These are phyloP conservation scores for Cephus spinipes DNA, from an alignment of 2,888 invertebrate species.

Conservation along the genomic window DNA sequence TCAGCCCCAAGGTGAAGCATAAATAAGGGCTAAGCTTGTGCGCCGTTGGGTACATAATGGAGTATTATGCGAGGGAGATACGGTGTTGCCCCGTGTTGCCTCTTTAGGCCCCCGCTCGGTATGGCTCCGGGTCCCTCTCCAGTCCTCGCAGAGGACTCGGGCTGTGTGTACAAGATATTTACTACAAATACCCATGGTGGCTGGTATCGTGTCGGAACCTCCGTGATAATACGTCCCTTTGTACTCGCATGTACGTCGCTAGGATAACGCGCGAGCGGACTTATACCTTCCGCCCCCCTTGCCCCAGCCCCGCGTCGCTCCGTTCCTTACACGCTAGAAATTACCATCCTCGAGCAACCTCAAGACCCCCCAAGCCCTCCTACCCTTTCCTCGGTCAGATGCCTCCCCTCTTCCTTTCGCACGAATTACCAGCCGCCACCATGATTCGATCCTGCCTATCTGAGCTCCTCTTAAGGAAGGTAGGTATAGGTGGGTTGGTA, in stretches of 20 bases:
- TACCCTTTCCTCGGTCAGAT: neutral
- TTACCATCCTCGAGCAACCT: neutral
- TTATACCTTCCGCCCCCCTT: neutral
- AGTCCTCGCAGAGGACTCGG: neutral
- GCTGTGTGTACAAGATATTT: slow-evolving; percentile 61
- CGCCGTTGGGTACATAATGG: slow-evolving; percentile 58
- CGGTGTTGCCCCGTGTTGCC: slow-evolving; percentile 36
- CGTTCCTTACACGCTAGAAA: neutral
- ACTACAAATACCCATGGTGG: slow-evolving; percentile 55
- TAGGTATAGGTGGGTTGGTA: neutral
- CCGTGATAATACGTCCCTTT: slow-evolving; percentile 50
- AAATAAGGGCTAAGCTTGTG: slow-evolving; percentile 59
- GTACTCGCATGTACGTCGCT: slow-evolving; percentile 23
- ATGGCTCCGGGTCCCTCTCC: neutral
- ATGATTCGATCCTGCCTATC: neutral
- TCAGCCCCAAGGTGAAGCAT: slow-evolving; percentile 51
- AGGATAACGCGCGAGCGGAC: neutral
- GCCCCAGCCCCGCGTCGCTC: neutral
- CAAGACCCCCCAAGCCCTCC: neutral
- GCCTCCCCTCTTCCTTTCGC: neutral
- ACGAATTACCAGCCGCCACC: neutral
- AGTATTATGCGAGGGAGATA: slow-evolving; percentile 61
- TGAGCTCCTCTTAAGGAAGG: neutral
- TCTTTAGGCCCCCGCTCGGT: slow-evolving; percentile 21
- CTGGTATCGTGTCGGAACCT: slow-evolving; percentile 45